Conservation (phyloP, 2,113 vertebrate genomes). For the Myotis yumanensis region DNA sequence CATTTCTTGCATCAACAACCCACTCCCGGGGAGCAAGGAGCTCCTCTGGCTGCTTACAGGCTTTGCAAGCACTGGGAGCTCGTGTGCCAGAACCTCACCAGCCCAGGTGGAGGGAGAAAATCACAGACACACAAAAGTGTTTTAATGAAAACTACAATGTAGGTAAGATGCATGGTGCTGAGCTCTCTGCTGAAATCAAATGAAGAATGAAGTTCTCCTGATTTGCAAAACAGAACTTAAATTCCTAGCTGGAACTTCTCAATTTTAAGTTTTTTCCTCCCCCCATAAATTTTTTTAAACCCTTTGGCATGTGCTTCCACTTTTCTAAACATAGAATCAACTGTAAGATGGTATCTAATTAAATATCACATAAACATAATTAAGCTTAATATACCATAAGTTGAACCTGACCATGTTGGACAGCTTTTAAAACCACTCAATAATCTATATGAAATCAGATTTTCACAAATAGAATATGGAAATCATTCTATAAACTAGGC, state of each 20-base stretch:
- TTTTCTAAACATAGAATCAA: constrained; percentile 10
- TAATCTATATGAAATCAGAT: not conserved
- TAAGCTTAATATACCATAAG: not conserved
- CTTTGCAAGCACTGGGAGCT: constrained; percentile 42
- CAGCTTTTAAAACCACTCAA: constrained; percentile 32
- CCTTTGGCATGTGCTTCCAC: not conserved
- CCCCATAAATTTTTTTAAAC: not conserved
- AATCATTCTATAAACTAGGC: not conserved
- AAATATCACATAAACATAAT: constrained; percentile 15
- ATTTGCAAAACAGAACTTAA: not conserved
- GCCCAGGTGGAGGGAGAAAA: not conserved
- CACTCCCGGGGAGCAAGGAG: constrained; percentile 43
- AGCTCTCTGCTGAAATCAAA: not conserved
- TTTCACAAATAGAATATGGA: constrained; percentile 45
- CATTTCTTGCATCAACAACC: constrained; percentile 59
- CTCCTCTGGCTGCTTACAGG: constrained; percentile 69
- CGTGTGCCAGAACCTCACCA: constrained; percentile 49
- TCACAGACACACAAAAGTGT: not conserved
- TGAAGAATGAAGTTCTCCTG: not conserved
- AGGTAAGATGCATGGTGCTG: not conserved
- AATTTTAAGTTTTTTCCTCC: not conserved
- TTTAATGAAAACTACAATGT: constrained; percentile 3
- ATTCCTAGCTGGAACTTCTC: not conserved
- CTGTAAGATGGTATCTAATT: not conserved
- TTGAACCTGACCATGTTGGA: constrained; percentile 13